Evolutionary conservation across 2,888 invertebrate species (phyloP), one percentile per base, ranked within the genome.

Genomic region (Drosophila recens): DNA sequence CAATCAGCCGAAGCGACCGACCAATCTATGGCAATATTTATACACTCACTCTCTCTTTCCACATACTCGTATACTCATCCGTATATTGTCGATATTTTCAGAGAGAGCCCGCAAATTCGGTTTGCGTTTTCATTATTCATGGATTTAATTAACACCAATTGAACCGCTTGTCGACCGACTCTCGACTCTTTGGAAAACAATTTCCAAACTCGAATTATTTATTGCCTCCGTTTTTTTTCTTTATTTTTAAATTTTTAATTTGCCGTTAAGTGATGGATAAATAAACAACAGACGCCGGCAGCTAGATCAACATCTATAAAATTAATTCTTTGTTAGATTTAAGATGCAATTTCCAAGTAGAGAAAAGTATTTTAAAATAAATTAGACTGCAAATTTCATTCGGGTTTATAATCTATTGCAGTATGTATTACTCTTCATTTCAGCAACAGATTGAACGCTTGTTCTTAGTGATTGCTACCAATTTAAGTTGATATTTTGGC

Each of bases 111-210:
- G 83, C 74, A 74, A 87, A 76, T 82, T 75, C 66, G 82, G 72
- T 63, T 80, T 79, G 80, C 54, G 58, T 83, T 80, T 79, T 84
- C 76, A 82, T 81, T 90, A 88, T 90, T 90, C 91, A 90, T 91
- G 91, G 92, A 92, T 92, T 92, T 92, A 92, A 92, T 92, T 92
- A 92, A 92, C 93, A 92, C 91, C 92, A 92, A 92, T 92, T 92
- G 93, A 92, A 91, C 92, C 92, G 92, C 91, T 90, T 92, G 91
- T 91, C 91, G 82, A 27, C 27, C 27, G 27, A 27, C 27, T 23
- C 73, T 72, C 68, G 74, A 74, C 69, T 75, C 82, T 82, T 83
- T 88, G 74, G 75, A 78, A 88, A 85, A 79, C 76, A 83, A 75
- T 86, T 89, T 74, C 34, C 73, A 58, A 74, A 68, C 57, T 56